Evolutionary conservation across 2,113 vertebrate species (phyloP).

Genomic region (Syngnathus typhle): DNA sequence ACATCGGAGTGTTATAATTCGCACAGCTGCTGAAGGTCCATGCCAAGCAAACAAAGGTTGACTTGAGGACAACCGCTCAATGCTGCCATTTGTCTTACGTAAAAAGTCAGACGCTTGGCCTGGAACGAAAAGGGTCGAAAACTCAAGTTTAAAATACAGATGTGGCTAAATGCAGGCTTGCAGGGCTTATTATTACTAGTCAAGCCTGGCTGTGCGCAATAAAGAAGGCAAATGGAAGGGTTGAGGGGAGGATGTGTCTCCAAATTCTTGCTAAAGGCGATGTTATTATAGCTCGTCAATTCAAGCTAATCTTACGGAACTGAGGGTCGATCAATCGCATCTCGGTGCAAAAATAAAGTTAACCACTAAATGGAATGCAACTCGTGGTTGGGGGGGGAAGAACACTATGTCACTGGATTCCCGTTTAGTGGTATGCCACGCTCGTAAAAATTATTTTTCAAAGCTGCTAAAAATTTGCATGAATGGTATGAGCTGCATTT

Average conservation of each 20-base stretch:
- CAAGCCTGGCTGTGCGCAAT: conserved; percentile 21
- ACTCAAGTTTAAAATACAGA: conserved; percentile 8
- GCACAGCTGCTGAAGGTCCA: neutral
- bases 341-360: too few species aligned
- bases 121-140: neutral
- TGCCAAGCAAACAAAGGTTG: conserved; percentile 10
- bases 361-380: too few species aligned
- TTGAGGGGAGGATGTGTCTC: neutral
- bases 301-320: neutral
- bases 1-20: conserved; percentile 7
- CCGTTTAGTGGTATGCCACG: too few species aligned
- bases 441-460: too few species aligned
- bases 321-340: too few species aligned
- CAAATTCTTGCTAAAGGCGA: neutral
- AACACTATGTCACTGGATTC: too few species aligned
- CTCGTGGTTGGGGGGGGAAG: too few species aligned
- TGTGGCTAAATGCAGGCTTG: conserved; percentile 13
- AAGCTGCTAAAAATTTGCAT: too few species aligned
- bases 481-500: too few species aligned
- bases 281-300: neutral
- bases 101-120: neutral
- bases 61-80: conserved; percentile 4
- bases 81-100: conserved; percentile 2
- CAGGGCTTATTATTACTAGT: conserved; percentile 21
- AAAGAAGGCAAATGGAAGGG: conserved; percentile 17